A percentile compares a stretch with the other conserved stretches of the same genome.
phyloP scores from a whole-genome alignment of 2,888 invertebrate genomes.

The Agrenia bidenticulata region DNA sequence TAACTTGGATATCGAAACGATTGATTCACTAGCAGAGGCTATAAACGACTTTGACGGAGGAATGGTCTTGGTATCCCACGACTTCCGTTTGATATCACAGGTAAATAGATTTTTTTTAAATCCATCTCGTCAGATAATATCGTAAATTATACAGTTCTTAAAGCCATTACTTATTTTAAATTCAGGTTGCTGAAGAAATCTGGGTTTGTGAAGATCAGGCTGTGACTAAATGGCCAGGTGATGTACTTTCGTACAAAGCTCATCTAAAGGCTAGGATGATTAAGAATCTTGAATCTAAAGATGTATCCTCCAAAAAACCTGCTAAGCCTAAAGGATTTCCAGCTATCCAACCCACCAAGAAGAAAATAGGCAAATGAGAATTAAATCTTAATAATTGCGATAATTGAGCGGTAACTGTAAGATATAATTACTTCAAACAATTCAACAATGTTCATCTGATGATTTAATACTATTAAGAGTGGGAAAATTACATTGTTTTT shows the following conservation, averaged over 20 bases:
- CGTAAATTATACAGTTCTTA: not conserved
- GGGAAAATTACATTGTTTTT: conserved; percentile 21
- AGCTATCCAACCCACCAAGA: conserved; percentile 7
- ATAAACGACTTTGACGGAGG: conserved; percentile 98
- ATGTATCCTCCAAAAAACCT: not conserved
- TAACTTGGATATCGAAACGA: conserved; percentile 89
- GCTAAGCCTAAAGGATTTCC: not conserved
- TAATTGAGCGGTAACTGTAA: conserved; percentile 4
- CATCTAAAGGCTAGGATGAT: conserved; percentile 84
- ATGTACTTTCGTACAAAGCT: conserved; percentile 94
- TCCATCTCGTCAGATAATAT: not conserved
- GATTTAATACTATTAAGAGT: conserved; percentile 16
- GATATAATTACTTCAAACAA: conserved; percentile 12
- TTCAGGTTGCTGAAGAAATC: conserved; percentile 94
- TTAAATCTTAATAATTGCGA: not conserved
- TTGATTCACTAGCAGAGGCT: conserved; percentile 96
- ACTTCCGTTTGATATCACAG: conserved; percentile 98
- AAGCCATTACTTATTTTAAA: not conserved
- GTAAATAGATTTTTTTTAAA: conserved; percentile 59
- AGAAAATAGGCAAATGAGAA: conserved; percentile 14
- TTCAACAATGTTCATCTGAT: conserved; percentile 9
- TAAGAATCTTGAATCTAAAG: conserved; percentile 63
- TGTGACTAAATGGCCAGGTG: conserved; percentile 95
- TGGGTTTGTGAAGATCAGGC: conserved; percentile 98
- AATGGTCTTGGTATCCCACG: conserved; percentile 98